These are phyloP conservation scores for Drosophila atroscutellata DNA, from an alignment of 2,888 invertebrate species.

Conservation along the genomic window DNA sequence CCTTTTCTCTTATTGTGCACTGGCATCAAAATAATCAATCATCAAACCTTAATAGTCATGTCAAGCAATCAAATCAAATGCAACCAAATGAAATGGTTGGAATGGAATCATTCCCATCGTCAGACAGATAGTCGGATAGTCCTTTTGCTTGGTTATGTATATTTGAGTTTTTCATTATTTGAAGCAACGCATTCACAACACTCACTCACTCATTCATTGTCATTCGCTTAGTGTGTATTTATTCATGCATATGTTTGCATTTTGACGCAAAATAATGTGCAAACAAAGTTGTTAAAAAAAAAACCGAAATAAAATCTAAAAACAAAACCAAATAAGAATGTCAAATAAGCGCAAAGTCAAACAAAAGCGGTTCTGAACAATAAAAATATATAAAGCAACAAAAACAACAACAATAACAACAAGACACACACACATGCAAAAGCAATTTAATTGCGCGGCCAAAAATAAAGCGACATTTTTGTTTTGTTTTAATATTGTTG, in stretches of 20 bases:
- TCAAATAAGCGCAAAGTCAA: slow-evolving; percentile 79
- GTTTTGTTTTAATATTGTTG: slow-evolving; percentile 40
- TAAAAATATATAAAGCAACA: slow-evolving; percentile 1
- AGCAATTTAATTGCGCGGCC: slow-evolving; percentile 73
- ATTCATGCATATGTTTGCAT: slow-evolving; percentile 79
- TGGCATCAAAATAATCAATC: slow-evolving; percentile 61
- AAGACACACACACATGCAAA: slow-evolving; percentile 50
- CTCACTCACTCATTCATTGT: slow-evolving; percentile 57
- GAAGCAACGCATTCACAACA: slow-evolving; percentile 50
- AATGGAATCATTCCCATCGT: slow-evolving; percentile 17
- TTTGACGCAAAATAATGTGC: slow-evolving; percentile 79
- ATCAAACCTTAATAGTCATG: slow-evolving; percentile 61
- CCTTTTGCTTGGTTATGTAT: slow-evolving; percentile 30
- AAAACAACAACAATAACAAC: slow-evolving; percentile 16
- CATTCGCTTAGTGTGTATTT: slow-evolving; percentile 65
- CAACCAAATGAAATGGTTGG: slow-evolving; percentile 55
- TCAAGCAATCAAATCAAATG: slow-evolving; percentile 61
- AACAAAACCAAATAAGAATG: slow-evolving; percentile 65
- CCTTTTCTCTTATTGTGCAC: background rate
- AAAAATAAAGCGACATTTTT: slow-evolving; percentile 56
- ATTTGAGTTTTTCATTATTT: slow-evolving; percentile 73
- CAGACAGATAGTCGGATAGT: slow-evolving; percentile 11
- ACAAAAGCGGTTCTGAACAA: slow-evolving; percentile 57
- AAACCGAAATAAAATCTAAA: background rate
- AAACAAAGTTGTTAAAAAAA: slow-evolving; percentile 71